Evolutionary conservation across 1,140 invertebrate species (phyloP).

Genomic region (Drosophila neocordata): DNA sequence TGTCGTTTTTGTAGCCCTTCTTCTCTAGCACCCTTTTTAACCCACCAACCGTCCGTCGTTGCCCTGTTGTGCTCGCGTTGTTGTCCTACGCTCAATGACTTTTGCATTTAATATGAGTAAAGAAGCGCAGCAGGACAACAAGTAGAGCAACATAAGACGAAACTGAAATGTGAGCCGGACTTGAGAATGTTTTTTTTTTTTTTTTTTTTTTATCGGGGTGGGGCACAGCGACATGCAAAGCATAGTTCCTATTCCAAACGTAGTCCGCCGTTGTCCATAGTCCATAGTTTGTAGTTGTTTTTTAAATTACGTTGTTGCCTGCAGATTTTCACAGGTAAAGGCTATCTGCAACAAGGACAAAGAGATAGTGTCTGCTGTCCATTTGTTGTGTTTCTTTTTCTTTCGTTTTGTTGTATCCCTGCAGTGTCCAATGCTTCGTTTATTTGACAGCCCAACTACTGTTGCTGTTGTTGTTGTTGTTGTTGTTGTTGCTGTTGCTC

Average conservation of each 20-base stretch:
- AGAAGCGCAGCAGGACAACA: conserved; percentile 47
- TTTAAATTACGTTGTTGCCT: conserved; percentile 70
- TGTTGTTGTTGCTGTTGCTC: conserved; percentile 18
- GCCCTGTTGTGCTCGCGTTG: conserved; percentile 17
- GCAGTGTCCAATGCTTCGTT: conserved; percentile 55
- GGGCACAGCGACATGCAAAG: conserved; percentile 76
- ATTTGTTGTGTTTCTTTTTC: conserved; percentile 28
- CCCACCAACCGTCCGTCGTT: background rate
- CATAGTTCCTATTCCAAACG: conserved; percentile 34
- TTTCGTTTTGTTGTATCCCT: conserved; percentile 13
- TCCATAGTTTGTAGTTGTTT: no score
- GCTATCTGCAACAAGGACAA: conserved; percentile 42
- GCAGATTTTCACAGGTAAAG: conserved; percentile 55
- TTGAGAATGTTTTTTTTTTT: conserved; percentile 24
- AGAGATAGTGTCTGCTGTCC: conserved; percentile 52
- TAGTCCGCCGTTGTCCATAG: no score
- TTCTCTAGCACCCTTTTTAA: background rate
- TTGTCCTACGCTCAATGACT: conserved; percentile 77
- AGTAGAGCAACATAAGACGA: conserved; percentile 28
- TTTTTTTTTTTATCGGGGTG: conserved; percentile 15
- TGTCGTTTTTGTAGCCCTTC: conserved; percentile 65
- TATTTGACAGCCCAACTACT: conserved; percentile 58
- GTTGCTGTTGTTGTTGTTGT: conserved; percentile 23
- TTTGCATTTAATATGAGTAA: conserved; percentile 80
- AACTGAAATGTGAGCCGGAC: conserved; percentile 43